Conservation (phyloP, 2,797 vertebrate genomes). For the Acrocephalus scirpaceus region DNA sequence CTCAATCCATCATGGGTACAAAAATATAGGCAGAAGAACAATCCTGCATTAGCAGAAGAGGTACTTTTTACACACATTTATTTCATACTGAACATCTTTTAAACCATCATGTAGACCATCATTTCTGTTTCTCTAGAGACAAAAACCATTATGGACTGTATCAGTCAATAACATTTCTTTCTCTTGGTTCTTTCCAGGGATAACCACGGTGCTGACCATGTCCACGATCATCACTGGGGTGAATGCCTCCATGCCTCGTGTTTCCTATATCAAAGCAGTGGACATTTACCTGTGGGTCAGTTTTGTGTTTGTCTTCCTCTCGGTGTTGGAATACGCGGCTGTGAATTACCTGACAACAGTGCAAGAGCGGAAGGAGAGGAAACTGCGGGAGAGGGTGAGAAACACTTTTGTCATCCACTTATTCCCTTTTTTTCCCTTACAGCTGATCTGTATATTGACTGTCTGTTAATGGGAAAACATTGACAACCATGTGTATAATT, state of each 20-base stretch:
- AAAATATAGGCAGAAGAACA: neutral
- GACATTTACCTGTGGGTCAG: conserved; percentile 95
- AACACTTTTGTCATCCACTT: neutral
- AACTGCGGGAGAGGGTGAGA: conserved; percentile 80
- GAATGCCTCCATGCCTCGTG: conserved; percentile 94
- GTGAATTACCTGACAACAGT: conserved; percentile 91
- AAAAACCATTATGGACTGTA: neutral
- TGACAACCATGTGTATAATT: neutral
- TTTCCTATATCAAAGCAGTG: conserved; percentile 94
- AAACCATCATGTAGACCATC: neutral
- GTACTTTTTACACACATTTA: neutral
- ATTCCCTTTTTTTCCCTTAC: neutral
- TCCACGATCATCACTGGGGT: conserved; percentile 94
- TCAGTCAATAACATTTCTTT: neutral
- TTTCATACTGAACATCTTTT: neutral
- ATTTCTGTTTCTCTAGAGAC: neutral
- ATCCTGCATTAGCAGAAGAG: neutral
- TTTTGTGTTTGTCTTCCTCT: conserved; percentile 93
- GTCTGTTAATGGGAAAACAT: neutral
- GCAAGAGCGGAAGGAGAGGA: conserved; percentile 86
- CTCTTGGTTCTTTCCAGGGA: conserved; percentile 40
- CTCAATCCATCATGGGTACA: neutral
- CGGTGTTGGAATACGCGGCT: conserved; percentile 89
- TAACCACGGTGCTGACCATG: conserved; percentile 92
- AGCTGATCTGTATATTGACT: neutral